These are phyloP conservation scores for Zaprionus nigranus DNA, from an alignment of 1,140 invertebrate species.

Conservation along the genomic window DNA sequence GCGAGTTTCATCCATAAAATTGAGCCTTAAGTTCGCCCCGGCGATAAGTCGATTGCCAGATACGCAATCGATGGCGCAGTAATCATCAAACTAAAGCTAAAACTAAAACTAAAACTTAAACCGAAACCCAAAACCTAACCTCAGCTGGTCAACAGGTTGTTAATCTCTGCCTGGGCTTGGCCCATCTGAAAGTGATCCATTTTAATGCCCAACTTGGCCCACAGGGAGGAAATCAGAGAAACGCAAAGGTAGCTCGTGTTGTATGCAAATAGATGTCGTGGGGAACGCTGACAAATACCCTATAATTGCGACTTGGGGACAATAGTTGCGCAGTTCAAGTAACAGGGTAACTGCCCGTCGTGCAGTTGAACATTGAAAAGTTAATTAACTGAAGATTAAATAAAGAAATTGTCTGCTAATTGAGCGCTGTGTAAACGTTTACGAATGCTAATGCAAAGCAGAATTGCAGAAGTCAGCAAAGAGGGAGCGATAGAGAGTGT, in stretches of 20 bases:
- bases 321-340: neutral
- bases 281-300: neutral
- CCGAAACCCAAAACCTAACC: neutral
- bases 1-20: slow-evolving; percentile 42
- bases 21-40: slow-evolving; percentile 59
- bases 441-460: neutral
- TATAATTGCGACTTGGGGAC: neutral
- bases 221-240: neutral
- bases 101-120: neutral
- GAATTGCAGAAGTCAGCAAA: neutral
- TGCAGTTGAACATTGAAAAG: neutral
- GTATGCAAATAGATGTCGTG: neutral
- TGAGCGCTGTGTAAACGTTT: slow-evolving; percentile 8
- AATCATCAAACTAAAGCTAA: slow-evolving; percentile 5
- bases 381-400: slow-evolving; percentile 8
- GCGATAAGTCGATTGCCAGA: slow-evolving; percentile 63
- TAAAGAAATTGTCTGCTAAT: slow-evolving; percentile 6
- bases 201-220: slow-evolving; percentile 16
- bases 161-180: slow-evolving; percentile 1
- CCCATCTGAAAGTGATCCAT: slow-evolving; percentile 10
- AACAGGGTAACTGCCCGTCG: neutral
- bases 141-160: neutral
- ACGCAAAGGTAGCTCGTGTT: neutral
- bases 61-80: slow-evolving; percentile 65
- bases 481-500: neutral